phyloP scores from a whole-genome alignment of 2,113 vertebrate genomes.

The Vulpes ferrilata region DNA sequence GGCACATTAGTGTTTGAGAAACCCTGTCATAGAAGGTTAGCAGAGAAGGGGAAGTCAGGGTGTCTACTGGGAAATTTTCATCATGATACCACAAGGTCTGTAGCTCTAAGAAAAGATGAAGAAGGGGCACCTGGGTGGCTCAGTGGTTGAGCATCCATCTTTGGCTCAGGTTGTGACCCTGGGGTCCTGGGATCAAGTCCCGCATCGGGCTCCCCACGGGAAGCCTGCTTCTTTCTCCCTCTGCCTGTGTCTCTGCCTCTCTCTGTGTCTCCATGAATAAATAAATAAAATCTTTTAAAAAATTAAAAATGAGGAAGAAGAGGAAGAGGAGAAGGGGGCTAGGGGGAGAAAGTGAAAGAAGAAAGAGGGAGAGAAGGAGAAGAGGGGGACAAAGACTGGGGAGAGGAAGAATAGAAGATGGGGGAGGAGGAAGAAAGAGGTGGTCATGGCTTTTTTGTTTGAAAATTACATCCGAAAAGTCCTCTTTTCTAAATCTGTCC shows the following conservation, averaged over 20 bases:
- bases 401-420: accelerated
- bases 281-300: too few species aligned
- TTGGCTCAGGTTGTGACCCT: too few species aligned
- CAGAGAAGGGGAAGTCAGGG: neutral
- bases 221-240: too few species aligned
- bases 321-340: neutral
- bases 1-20: neutral
- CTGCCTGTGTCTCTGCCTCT: too few species aligned
- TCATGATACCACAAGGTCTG: neutral
- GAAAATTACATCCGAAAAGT: neutral
- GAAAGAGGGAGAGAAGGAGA: too few species aligned
- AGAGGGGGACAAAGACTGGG: accelerated
- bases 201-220: too few species aligned
- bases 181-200: too few species aligned
- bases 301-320: neutral
- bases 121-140: too few species aligned
- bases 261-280: too few species aligned
- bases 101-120: neutral
- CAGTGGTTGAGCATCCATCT: too few species aligned
- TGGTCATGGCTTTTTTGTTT: too few species aligned
- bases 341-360: too few species aligned
- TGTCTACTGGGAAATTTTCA: neutral
- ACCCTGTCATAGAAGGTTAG: neutral
- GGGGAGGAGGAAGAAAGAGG: neutral
- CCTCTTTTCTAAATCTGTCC: neutral